phyloP scores from a whole-genome alignment of 2,113 vertebrate species.

The Delphinapterus leucas region DNA sequence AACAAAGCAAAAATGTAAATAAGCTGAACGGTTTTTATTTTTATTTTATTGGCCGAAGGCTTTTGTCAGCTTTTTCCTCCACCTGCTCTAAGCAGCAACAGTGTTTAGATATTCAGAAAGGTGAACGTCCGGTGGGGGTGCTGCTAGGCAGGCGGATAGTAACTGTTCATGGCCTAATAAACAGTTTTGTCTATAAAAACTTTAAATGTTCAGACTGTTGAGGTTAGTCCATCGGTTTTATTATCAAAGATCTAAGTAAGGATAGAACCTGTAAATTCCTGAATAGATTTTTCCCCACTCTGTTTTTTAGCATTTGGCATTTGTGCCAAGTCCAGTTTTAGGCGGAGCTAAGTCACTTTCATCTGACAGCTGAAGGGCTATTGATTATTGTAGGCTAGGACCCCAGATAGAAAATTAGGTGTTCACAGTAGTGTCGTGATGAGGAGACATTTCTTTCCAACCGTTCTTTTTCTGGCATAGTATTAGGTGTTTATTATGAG shows the following conservation, averaged over 20 bases:
- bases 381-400: background rate
- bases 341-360: background rate
- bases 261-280: background rate
- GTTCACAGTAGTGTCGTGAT: background rate
- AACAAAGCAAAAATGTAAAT: slow-evolving; percentile 88
- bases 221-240: background rate
- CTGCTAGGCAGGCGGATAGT: slow-evolving; percentile 61
- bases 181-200: slow-evolving; percentile 35
- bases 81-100: slow-evolving; percentile 70
- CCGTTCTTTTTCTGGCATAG: background rate
- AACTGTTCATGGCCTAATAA: slow-evolving; percentile 33
- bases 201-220: background rate
- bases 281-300: background rate
- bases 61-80: slow-evolving; percentile 81
- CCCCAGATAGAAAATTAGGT: background rate
- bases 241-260: background rate
- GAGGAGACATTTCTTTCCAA: background rate
- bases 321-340: background rate
- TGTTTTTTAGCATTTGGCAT: background rate
- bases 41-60: slow-evolving; percentile 76
- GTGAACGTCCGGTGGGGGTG: slow-evolving; percentile 8
- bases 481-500: background rate
- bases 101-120: slow-evolving; percentile 73
- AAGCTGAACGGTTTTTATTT: slow-evolving; percentile 71
- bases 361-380: too few relatives aligned